Conservation (phyloP, 1,140 invertebrate species). For the Diprion similis region DNA sequence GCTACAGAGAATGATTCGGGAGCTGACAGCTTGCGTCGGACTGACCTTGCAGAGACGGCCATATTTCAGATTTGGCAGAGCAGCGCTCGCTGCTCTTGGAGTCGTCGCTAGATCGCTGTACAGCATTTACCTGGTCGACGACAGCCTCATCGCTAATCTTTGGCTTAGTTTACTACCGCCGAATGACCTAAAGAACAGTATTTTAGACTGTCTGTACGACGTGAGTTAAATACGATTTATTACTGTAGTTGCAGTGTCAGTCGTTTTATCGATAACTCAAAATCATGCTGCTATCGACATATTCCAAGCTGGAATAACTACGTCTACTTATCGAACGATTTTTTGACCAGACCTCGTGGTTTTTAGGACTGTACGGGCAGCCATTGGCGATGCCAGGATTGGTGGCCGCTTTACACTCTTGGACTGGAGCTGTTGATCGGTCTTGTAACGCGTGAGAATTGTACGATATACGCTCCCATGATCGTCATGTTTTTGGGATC, state of each 20-base stretch:
- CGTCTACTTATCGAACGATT: too few relatives aligned
- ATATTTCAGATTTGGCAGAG: slow-evolving; percentile 50
- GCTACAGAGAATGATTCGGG: slow-evolving; percentile 49
- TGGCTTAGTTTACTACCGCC: slow-evolving; percentile 56
- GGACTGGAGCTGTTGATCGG: slow-evolving; percentile 55
- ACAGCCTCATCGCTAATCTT: slow-evolving; percentile 49
- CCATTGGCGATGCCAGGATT: slow-evolving; percentile 57
- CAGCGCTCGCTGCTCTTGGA: slow-evolving; percentile 47
- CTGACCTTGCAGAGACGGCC: slow-evolving; percentile 51
- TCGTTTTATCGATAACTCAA: too few relatives aligned
- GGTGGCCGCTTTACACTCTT: slow-evolving; percentile 56
- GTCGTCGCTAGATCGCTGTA: slow-evolving; percentile 45
- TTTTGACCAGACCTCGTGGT: too few relatives aligned
- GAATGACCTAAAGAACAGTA: slow-evolving; percentile 49
- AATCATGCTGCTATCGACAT: too few relatives aligned
- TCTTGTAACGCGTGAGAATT: slow-evolving; percentile 41
- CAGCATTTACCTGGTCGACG: slow-evolving; percentile 42
- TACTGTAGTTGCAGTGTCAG: too few relatives aligned
- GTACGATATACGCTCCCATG: slow-evolving; percentile 14
- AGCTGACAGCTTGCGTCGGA: slow-evolving; percentile 49
- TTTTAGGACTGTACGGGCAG: slow-evolving; percentile 38
- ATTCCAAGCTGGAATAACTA: too few relatives aligned
- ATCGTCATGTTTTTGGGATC: slow-evolving; percentile 51
- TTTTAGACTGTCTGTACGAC: slow-evolving; percentile 52
- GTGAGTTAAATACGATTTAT: slow-evolving; percentile 29